Evolutionary conservation across 2,797 vertebrate genomes (phyloP), one percentile per base, ranked within the genome.

Genomic region (Sebastes jordani): DNA sequence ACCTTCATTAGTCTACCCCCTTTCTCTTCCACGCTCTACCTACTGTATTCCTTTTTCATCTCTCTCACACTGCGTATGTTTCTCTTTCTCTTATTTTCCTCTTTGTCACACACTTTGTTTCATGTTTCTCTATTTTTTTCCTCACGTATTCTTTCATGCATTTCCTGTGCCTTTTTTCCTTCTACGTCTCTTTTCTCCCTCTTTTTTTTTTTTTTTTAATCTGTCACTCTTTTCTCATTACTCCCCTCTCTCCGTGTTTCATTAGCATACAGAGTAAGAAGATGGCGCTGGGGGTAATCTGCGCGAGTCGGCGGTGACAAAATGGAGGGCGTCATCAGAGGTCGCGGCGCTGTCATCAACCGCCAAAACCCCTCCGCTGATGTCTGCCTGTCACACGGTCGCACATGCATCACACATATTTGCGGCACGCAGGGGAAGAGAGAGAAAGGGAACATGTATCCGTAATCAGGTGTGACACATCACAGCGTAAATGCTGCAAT

Each of bases 221-320:
- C 90, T 85, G 85, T 91, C 91, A 90, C 80, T 92, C 87, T 90
- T 87, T 92, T 92, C 89, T 92, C 89, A 90, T 90, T 93, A 86
- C 89, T 83, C 89, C 81, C 58, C 38, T 42, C 38, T 76, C 72
- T 89, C 85, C 86, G 60, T 82, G 80, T 90, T 86, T 89, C 92
- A 95, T 95, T 95, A 95, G 91, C 96, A 95, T 95, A 95, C 92
- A 94, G 93, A 96, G 95, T 95, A 95, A 92, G 92, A 93, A 94
- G 93, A 95, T 94, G 93, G 90, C 90, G 89, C 85, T 70, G 79
- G 84, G 89, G 86, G 92, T 95, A 94, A 95, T 95, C 93, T 94
- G 84, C 71, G 54, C 66, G 80, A 90, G 83, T 82, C 83, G 88
- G 83, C 81, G 75, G 76, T 90, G 92, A 95, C 94, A 95, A 96